Evolutionary conservation across 2,113 vertebrate genomes (phyloP), one percentile per base, ranked within the genome.

Genomic region (Synchiropus splendidus): DNA sequence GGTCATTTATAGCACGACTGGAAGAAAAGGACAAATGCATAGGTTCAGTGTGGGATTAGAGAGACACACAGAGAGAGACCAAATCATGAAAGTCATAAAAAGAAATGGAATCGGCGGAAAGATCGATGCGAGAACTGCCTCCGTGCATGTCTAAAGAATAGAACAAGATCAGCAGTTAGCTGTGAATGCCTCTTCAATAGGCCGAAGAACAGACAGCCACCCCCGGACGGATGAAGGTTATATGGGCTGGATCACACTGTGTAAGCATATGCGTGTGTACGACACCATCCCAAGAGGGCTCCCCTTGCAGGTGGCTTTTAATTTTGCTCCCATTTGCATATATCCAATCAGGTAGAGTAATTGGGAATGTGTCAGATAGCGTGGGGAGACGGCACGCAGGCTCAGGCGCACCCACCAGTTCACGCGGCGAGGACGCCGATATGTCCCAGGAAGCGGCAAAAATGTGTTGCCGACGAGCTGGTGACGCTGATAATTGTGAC

Each of bases 341-440:
- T 82, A 85, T 84, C 73, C 84, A 86, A 83, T 87, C 84, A 83
- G 80, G 65, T 78, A 50, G 65, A 78, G 75, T 83, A 84, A 87
- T 81, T 84, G 79, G 70, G 70, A 76, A 61, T 54, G 61, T 70
- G 72, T 58, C 58, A 61, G 59, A 72, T 64, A 57, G 62, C 51
- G 39, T 44, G 58, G 45, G 71, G 64, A 50, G 46, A 16, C 50
- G 32, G 30, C 18, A 43, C 54, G 45, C 45, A 44, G 39, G 14
- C 31, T 41, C 50, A 46, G n/a, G n/a, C n/a, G n/a, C n/a, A n/a
- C n/a, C n/a, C n/a, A n/a, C n/a, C 51, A 60, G 33, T n/a, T n/a
- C n/a, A 37, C 51, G 42, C 36, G 18, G 36, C 51, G 46, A 75
- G 70, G 70, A 61, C 41, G 54, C 56, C 37, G 44, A 74, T 74